Base-by-base conservation (phyloP, 2,797 vertebrate species). In the Huso huso region DNA sequence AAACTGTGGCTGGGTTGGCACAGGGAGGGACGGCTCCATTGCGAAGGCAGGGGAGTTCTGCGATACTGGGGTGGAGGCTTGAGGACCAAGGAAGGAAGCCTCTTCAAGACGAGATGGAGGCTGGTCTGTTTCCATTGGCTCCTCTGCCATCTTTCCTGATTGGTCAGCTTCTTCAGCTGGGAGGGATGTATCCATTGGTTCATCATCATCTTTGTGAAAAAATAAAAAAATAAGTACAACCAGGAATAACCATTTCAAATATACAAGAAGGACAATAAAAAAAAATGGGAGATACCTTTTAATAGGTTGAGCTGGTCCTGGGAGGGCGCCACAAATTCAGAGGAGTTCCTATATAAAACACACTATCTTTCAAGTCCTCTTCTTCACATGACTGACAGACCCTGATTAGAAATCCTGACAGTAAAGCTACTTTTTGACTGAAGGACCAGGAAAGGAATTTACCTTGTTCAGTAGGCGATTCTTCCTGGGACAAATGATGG, bases 1-100 rank as follows among this genome's bases (percentile, higher is more conserved):
- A 71, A 99, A 93, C 50, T 95, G 89, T 0, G 95, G 96, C 75
- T 95, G 96, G 7, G 93, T 92, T 3, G 95, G 96, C 48, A 93
- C 3, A 58, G 89, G 83, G 4, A 94, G 81, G 9, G 83, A 83
- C 68, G 73, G 79, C 23, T 90, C 89, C 13, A 89, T 71, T 49
- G 74, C 79, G 69, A 91, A 91, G 65, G 76, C 70, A 49, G 89
- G 88, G 9, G 86, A 78, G 68, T 81, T 91, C 77, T 90, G 92
- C 64, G 91, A 93, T 11, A 91, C 75, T 0, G 92, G 91, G n/a
- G 91, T 92, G 2, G 94, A 94, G 13, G 84, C 83, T 10, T 89
- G 83, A 1, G 86, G 83, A 18, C n/a, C 77, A 7, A 87, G 87
- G 66, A 83, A 83, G 0, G 76, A 69, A 51, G 67, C 49, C 0